Evolutionary conservation across 2,113 vertebrate genomes (phyloP).

Genomic region (Muscicapa adusta): DNA sequence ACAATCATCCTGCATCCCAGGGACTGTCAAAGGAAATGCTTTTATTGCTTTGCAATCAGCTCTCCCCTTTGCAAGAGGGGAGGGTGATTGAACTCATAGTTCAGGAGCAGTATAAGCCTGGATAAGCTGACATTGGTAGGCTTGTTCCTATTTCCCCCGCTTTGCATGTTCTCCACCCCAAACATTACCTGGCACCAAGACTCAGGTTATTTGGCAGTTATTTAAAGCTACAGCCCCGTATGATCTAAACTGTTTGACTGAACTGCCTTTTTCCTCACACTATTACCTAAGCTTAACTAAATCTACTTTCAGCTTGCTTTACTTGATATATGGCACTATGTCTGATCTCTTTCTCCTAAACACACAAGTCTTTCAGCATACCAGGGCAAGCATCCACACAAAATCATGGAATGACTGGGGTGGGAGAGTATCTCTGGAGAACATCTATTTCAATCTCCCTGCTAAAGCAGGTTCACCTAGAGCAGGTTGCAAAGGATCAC

Average conservation of each 20-base stretch:
- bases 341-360: neutral
- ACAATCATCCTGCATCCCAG: neutral
- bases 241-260: neutral
- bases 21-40: neutral
- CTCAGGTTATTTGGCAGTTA: neutral
- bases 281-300: neutral
- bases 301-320: neutral
- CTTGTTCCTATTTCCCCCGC: neutral
- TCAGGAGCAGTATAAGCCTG: neutral
- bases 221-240: neutral
- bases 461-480: neutral
- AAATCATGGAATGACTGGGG: neutral
- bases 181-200: neutral
- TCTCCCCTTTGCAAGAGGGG: neutral
- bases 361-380: neutral
- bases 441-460: accelerated
- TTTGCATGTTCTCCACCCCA: neutral
- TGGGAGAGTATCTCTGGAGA: neutral
- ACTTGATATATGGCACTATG: neutral
- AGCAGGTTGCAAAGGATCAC: neutral
- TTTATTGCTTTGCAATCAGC: neutral
- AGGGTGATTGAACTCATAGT: neutral
- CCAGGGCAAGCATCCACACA: neutral
- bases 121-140: neutral
- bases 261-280: neutral